Evolutionary conservation across 2,113 vertebrate genomes (phyloP), one percentile per base, ranked within the genome.

Genomic region (Rhineura floridana): DNA sequence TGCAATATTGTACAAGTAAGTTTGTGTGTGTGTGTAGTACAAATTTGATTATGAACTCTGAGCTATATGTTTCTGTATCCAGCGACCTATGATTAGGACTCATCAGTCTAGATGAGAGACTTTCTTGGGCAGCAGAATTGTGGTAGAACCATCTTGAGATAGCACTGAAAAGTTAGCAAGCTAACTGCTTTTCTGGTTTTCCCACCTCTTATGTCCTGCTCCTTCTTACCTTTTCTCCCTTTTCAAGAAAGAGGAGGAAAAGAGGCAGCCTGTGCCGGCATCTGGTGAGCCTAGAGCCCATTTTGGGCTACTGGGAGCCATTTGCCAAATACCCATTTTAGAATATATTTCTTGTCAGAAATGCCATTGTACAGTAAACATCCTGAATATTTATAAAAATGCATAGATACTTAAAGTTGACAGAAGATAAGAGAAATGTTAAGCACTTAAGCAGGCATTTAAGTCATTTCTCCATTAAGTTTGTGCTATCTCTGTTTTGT

Each of bases 271-370:
- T 92, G 69, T 89, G 11, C 21, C 23, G 84, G 39, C 80, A 3
- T n/a, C n/a, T 86, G 0, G 0, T 91, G 85, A 90, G 42, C 33
- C 55, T 28, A 33, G 39, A n/a, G 25, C 6, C 39, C 59, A 77
- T 6, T 65, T 36, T 86, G 59, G 10, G 15, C 15, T 30, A 48
- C 25, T 84, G 46, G 10, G 9, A 72, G 11, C 17, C 33, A 30
- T 52, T 83, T 86, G 50, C 42, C 84, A 77, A n/a, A 46, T 48
- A 63, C 17, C 39, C 84, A 78, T 79, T 93, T 89, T 88, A 83
- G 83, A 91, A 52, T 90, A 93, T 85, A 81, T 65, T 1, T 4
- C 10, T 69, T 69, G 80, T 10, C 2, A 89, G 85, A 85, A 92
- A 4, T 73, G 87, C 84, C 33, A 89, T 13, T 2, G 0, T 83